Evolutionary conservation across 2,888 invertebrate genomes (phyloP), one percentile per base, ranked within the genome.

Genomic region (Acanthosepion esculentum): DNA sequence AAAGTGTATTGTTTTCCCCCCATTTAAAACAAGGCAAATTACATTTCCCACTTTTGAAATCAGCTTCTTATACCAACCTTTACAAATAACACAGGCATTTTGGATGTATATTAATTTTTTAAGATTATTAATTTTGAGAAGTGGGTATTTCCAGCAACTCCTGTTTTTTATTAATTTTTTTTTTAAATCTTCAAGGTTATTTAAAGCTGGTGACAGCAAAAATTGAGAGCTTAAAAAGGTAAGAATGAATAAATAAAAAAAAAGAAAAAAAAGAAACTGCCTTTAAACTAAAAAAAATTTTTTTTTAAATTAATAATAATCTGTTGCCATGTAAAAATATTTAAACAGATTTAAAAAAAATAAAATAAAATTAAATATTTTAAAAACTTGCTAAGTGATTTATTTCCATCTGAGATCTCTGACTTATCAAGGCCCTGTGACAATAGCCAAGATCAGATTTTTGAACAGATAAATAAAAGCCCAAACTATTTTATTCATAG

Each of bases 1-100:
- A 78, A 78, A 78, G 23, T 78, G 33, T 78, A n/a, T 78, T 4
- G 33, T 78, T 78, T 33, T 78, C 18, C n/a, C n/a, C n/a, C n/a
- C 78, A 78, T 78, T 78, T 78, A 78, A 78, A 78, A 78, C 78
- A 78, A 78, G 78, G 78, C 78, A 78, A 78, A 33, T 78, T 78
- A 78, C 78, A 78, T 59, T 59, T 59, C 59, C 59, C 59, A 59
- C 59, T 59, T 26, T 59, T 59, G 23, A 59, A 59, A 20, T 59
- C 59, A 59, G 59, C 23, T 59, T 78, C 29, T 59, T 59, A 59
- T 78, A 78, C 78, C 78, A 78, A 78, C 78, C 78, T 78, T 78
- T 78, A 5, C n/a, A 78, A 78, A 78, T 78, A 78, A 78, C 78
- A 78, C 78, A 78, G 78, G 78, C 78, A 78, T 78, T 78, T 78